Percentiles rank a stretch among this genome's conserved stretches.
These are phyloP conservation scores for Agelastica alni DNA, from an alignment of 2,888 invertebrate genomes.

Conservation along the genomic window DNA sequence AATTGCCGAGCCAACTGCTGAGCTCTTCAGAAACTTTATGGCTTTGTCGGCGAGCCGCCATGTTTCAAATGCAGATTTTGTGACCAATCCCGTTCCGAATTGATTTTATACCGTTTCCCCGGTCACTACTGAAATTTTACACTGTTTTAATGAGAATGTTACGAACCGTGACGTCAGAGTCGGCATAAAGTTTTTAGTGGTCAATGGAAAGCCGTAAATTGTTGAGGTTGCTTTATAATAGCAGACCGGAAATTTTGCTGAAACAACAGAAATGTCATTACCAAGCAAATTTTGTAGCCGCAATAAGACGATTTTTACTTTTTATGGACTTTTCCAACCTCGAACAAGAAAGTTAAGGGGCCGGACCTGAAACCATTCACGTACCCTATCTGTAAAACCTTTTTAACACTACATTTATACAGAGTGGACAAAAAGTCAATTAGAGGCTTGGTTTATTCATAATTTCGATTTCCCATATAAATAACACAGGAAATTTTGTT, in stretches of 20 bases:
- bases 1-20: conserved; percentile 21
- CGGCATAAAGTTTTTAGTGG: background rate
- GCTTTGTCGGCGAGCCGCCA: conserved; percentile 17
- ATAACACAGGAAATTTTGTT: no score
- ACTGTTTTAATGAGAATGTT: background rate
- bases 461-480: no score
- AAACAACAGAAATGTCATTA: background rate
- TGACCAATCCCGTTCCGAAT: background rate
- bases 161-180: background rate
- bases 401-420: no score
- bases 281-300: no score
- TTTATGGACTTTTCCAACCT: no score
- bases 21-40: conserved; percentile 20
- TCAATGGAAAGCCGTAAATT: background rate
- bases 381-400: no score
- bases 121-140: background rate
- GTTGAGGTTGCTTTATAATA: background rate
- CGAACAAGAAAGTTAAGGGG: no score
- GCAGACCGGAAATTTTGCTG: background rate
- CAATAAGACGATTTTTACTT: no score
- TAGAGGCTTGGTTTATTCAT: no score
- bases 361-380: no score
- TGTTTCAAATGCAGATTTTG: conserved; percentile 15
- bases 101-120: background rate
- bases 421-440: no score